Percentiles rank a stretch among this genome's conserved stretches.
Conservation (phyloP, 1,140 invertebrate genomes). For the Teleogryllus occipitalis region DNA sequence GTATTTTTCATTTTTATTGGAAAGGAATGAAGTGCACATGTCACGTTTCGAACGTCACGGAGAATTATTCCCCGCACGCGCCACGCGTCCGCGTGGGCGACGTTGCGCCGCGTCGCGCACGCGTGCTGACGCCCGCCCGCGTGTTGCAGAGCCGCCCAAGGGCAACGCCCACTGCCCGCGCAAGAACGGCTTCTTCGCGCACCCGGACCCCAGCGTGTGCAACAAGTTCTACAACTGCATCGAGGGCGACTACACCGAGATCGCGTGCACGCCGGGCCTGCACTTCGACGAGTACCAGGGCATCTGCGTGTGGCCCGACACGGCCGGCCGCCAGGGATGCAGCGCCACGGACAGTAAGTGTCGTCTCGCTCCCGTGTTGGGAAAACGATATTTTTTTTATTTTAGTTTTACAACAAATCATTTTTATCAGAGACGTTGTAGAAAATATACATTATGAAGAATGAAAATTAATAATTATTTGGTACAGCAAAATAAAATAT, state of each 20-base stretch:
- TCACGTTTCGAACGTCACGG: too few species aligned
- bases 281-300: slow-evolving; percentile 81
- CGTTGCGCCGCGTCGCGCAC: too few species aligned
- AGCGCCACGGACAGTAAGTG: slow-evolving; percentile 26
- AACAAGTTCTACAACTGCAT: slow-evolving; percentile 85
- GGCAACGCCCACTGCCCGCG: slow-evolving; percentile 65
- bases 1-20: too few species aligned
- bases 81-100: too few species aligned
- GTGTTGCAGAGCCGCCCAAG: slow-evolving; percentile 60
- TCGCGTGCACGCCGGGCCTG: slow-evolving; percentile 72
- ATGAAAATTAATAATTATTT: neutral
- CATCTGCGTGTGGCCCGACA: slow-evolving; percentile 80
- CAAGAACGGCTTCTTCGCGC: slow-evolving; percentile 79
- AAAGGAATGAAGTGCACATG: too few species aligned
- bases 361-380: too few species aligned
- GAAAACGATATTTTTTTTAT: too few species aligned
- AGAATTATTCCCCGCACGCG: too few species aligned
- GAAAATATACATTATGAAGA: too few species aligned
- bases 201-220: slow-evolving; percentile 70
- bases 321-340: slow-evolving; percentile 67
- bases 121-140: too few species aligned
- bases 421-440: too few species aligned
- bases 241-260: slow-evolving; percentile 69
- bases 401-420: too few species aligned
- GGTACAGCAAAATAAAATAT: neutral